Conservation (phyloP, 1,140 invertebrate genomes). For the Nasonia vitripennis region DNA sequence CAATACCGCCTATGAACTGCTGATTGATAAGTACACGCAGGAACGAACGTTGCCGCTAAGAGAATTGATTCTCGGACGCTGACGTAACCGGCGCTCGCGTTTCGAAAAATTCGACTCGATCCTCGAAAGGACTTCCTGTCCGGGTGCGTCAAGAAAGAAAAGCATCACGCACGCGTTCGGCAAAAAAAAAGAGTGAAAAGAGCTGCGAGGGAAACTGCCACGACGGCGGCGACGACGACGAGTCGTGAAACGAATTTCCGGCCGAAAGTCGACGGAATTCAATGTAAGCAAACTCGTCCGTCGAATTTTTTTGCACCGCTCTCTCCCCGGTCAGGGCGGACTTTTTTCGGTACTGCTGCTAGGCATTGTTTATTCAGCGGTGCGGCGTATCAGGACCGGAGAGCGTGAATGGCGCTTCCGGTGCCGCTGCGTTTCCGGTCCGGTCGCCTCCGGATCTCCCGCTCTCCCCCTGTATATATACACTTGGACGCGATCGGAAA, state of each 20-base stretch:
- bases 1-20: neutral
- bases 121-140: neutral
- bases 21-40: neutral
- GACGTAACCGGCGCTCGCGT: no score
- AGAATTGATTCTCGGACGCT: neutral
- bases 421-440: conserved; percentile 57
- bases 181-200: conserved; percentile 1
- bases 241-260: conserved; percentile 63
- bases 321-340: neutral
- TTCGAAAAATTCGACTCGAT: neutral
- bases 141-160: neutral
- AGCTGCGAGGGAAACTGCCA: neutral
- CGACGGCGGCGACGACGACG: conserved; percentile 37
- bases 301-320: conserved; percentile 37
- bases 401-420: conserved; percentile 73
- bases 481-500: conserved; percentile 28
- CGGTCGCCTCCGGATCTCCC: conserved; percentile 32
- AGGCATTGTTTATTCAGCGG: conserved; percentile 72
- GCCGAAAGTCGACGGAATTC: conserved; percentile 44
- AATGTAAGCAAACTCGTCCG: conserved; percentile 52
- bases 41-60: no score
- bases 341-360: conserved; percentile 57
- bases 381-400: conserved; percentile 66
- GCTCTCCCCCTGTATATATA: neutral
- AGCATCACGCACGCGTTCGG: neutral